A percentile compares a stretch with the other conserved stretches of the same genome.
phyloP scores from a whole-genome alignment of 1,140 invertebrate species.

The Musca vetustissima region DNA sequence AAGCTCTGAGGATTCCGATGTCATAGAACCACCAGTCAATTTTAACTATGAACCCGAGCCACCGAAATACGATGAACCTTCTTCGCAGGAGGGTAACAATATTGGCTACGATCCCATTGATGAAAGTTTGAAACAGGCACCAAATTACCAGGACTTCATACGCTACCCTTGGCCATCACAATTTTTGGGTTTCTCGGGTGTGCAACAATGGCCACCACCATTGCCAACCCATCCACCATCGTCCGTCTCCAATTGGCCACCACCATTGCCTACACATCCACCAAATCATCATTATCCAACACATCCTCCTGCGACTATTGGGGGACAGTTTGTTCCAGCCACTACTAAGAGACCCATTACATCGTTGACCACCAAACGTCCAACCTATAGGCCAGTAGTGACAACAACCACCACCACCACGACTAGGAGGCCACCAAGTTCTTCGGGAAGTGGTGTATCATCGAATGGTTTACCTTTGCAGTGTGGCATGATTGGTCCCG shows the following conservation, averaged over 20 bases:
- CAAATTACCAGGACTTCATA: slow-evolving; percentile 30
- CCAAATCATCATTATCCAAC: slow-evolving; percentile 77
- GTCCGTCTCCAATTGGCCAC: slow-evolving; percentile 64
- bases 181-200: slow-evolving; percentile 42
- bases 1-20: slow-evolving; percentile 13
- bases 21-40: not conserved
- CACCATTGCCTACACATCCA: slow-evolving; percentile 71
- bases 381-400: slow-evolving; percentile 28
- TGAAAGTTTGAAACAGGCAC: slow-evolving; percentile 4
- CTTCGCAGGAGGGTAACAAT: slow-evolving; percentile 55
- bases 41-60: not conserved
- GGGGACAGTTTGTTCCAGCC: slow-evolving; percentile 14
- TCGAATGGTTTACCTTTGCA: slow-evolving; percentile 42
- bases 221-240: slow-evolving; percentile 47
- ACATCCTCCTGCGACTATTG: slow-evolving; percentile 62
- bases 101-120: slow-evolving; percentile 34
- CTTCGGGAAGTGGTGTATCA: slow-evolving; percentile 61
- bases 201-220: slow-evolving; percentile 49
- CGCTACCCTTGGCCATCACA: slow-evolving; percentile 44
- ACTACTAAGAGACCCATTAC: slow-evolving; percentile 46
- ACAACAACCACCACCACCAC: slow-evolving; percentile 43
- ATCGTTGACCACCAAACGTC: slow-evolving; percentile 56
- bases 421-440: slow-evolving; percentile 36
- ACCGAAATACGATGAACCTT: slow-evolving; percentile 36
- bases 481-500: slow-evolving; percentile 45